These are phyloP conservation scores for Triplophysa tibetana DNA, from an alignment of 2,113 vertebrate species.

Conservation along the genomic window DNA sequence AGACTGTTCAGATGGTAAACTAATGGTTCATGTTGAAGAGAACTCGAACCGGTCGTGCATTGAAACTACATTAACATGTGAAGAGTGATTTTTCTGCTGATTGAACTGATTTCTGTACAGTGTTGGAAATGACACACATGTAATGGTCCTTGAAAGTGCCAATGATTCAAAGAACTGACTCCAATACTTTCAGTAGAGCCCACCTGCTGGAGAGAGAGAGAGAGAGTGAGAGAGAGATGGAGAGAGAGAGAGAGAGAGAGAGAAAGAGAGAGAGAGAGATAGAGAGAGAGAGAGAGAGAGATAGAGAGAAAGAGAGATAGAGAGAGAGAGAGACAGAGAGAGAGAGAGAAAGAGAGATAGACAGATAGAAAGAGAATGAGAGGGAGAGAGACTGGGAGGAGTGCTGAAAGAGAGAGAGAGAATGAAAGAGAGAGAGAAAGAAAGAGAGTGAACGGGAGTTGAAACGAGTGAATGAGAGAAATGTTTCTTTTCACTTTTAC, in stretches of 20 bases:
- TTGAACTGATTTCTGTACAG: conserved; percentile 23
- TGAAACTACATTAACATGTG: conserved; percentile 14
- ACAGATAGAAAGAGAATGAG: conserved; percentile 31
- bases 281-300: too few species aligned
- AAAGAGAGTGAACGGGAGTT: too few species aligned
- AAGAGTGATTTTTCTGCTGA: not conserved
- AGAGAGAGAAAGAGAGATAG: conserved; percentile 37
- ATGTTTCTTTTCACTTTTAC: conserved; percentile 50
- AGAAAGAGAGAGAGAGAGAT: too few species aligned
- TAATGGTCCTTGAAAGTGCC: conserved; percentile 53
- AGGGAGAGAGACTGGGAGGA: too few species aligned
- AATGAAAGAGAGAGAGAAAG: conserved; percentile 39
- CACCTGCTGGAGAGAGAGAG: conserved; percentile 52
- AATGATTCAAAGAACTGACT: conserved; percentile 59
- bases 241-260: too few species aligned
- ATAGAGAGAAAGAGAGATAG: too few species aligned
- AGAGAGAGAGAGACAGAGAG: not conserved
- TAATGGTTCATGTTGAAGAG: conserved; percentile 7
- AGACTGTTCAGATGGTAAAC: not conserved
- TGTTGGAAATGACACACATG: conserved; percentile 33
- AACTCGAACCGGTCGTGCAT: conserved; percentile 16
- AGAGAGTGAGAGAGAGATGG: not conserved
- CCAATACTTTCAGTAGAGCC: conserved; percentile 56
- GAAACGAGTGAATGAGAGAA: too few species aligned
- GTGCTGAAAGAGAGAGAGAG: too few species aligned